phyloP scores from a whole-genome alignment of 2,113 vertebrate genomes.

The Dissostichus mawsoni region DNA sequence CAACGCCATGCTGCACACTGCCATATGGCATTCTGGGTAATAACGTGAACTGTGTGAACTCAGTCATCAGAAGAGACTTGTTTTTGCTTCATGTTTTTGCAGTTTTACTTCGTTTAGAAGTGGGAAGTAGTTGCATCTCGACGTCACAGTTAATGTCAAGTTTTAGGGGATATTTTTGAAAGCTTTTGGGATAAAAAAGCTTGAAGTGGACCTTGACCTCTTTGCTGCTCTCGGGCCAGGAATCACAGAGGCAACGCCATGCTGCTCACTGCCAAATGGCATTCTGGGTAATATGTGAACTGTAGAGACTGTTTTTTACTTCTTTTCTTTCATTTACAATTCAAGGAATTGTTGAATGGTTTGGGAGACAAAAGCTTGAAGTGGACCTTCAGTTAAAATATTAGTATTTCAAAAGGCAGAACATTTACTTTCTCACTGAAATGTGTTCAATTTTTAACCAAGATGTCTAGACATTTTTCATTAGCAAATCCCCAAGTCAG shows the following conservation, averaged over 20 bases:
- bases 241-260: neutral
- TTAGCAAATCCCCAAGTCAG: too few relatives aligned
- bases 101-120: neutral
- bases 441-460: neutral
- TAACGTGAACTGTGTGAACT: neutral
- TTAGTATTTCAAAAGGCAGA: too few relatives aligned
- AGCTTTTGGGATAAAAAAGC: too few relatives aligned
- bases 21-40: slow-evolving; percentile 50
- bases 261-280: slow-evolving; percentile 21
- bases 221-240: neutral
- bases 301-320: neutral
- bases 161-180: neutral
- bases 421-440: too few relatives aligned
- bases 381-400: too few relatives aligned
- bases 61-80: neutral
- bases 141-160: neutral
- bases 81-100: neutral
- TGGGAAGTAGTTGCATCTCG: neutral
- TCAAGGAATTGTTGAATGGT: too few relatives aligned
- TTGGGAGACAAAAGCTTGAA: too few relatives aligned
- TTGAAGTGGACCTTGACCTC: too few relatives aligned
- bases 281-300: slow-evolving; percentile 43
- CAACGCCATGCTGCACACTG: neutral
- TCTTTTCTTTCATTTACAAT: too few relatives aligned
- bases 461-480: too few relatives aligned